A percentile compares a stretch with the other conserved stretches of the same genome.
Conservation (phyloP, 2,113 vertebrate genomes). For the Ptyas mucosa region DNA sequence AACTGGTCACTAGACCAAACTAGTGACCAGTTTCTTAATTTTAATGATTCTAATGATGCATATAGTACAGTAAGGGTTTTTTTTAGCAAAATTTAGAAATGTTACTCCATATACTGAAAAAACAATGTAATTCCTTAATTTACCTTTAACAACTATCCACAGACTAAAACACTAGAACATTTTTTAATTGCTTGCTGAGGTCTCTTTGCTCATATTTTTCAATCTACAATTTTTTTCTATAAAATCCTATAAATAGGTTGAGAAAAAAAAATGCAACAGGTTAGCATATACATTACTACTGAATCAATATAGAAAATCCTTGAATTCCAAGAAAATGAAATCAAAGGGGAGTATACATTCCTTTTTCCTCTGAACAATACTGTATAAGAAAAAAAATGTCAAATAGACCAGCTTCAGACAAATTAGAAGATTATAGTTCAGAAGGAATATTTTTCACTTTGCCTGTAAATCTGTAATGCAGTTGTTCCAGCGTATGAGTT, state of each 20-base stretch:
- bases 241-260: background rate
- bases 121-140: background rate
- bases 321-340: background rate
- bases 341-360: background rate
- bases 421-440: background rate
- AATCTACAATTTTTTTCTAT: background rate
- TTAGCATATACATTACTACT: background rate
- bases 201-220: background rate
- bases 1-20: background rate
- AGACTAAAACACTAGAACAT: background rate
- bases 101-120: background rate
- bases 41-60: background rate
- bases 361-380: background rate
- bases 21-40: background rate
- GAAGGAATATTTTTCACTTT: constrained; percentile 32
- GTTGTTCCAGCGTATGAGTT: constrained; percentile 16
- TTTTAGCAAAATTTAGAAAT: background rate
- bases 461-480: constrained; percentile 36
- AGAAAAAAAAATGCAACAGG: background rate
- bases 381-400: background rate
- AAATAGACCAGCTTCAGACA: background rate
- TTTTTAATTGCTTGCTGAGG: background rate
- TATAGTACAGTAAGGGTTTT: background rate
- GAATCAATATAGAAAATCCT: background rate
- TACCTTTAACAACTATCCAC: background rate